phyloP scores from a whole-genome alignment of 2,113 vertebrate genomes.

The Todiramphus saurophagus region DNA sequence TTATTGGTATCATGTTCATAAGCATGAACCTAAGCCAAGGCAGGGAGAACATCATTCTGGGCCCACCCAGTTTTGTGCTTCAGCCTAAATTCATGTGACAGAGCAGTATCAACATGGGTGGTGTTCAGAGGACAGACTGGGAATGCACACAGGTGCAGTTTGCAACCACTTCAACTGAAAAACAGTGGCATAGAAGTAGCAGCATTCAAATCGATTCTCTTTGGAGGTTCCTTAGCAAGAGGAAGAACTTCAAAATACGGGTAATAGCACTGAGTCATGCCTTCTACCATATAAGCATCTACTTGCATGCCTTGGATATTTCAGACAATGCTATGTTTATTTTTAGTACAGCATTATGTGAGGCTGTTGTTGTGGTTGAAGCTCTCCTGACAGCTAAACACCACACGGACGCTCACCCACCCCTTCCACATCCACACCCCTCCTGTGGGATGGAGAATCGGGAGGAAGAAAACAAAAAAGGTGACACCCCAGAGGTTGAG shows the following conservation, averaged over 20 bases:
- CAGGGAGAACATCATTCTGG: neutral
- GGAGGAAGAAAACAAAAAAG: too few relatives aligned
- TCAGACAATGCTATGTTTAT: neutral
- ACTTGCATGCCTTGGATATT: neutral
- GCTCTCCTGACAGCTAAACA: too few relatives aligned
- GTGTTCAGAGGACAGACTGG: neutral
- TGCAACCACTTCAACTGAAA: neutral
- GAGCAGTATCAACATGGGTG: fast-evolving
- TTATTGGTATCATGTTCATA: neutral
- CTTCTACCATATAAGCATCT: neutral
- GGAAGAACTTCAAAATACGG: fast-evolving
- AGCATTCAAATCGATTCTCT: neutral
- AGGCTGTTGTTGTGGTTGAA: fast-evolving
- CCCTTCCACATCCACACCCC: too few relatives aligned
- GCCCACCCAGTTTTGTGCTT: neutral
- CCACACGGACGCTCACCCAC: too few relatives aligned
- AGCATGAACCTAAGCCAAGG: neutral
- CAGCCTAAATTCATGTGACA: neutral
- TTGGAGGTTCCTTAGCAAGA: neutral
- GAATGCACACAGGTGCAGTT: neutral
- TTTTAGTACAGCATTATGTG: neutral
- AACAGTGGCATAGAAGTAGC: neutral
- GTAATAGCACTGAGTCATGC: neutral
- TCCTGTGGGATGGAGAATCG: too few relatives aligned
- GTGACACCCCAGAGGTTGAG: too few relatives aligned